Percentiles rank a stretch among this genome's conserved stretches.
Conservation (phyloP, 2,113 vertebrate genomes). For the Craseonycteris thonglongyai region DNA sequence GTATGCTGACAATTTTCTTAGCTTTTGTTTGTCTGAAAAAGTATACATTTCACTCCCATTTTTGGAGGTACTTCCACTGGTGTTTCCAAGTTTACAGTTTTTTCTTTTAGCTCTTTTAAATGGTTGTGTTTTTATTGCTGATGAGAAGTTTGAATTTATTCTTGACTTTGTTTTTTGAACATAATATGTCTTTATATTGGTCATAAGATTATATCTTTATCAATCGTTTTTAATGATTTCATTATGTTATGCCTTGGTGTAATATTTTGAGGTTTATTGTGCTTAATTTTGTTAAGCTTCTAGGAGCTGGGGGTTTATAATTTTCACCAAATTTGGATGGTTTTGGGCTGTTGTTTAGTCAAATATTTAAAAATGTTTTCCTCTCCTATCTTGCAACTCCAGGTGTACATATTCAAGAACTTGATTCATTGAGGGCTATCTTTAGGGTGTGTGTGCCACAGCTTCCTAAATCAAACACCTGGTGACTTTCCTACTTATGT, state of each 20-base stretch:
- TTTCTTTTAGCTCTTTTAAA: background rate
- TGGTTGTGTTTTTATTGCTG: background rate
- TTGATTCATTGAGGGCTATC: background rate
- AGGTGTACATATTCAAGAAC: background rate
- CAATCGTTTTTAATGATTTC: background rate
- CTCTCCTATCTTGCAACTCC: background rate
- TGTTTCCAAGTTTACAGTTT: background rate
- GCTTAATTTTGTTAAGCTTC: background rate
- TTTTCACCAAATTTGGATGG: constrained; percentile 2
- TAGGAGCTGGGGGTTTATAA: background rate
- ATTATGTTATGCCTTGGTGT: background rate
- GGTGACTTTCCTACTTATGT: background rate
- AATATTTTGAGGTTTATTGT: background rate
- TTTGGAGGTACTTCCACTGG: background rate
- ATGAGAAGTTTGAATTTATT: background rate
- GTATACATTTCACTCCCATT: background rate
- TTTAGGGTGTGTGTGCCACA: background rate
- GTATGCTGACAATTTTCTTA: background rate
- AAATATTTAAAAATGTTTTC: background rate
- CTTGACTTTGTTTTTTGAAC: background rate
- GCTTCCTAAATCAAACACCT: background rate
- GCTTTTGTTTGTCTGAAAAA: background rate
- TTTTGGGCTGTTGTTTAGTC: background rate
- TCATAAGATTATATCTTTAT: background rate
- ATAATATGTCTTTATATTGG: background rate